Evolutionary conservation across 2,888 invertebrate genomes (phyloP).

Genomic region (Mesorhabditis spiculigera): DNA sequence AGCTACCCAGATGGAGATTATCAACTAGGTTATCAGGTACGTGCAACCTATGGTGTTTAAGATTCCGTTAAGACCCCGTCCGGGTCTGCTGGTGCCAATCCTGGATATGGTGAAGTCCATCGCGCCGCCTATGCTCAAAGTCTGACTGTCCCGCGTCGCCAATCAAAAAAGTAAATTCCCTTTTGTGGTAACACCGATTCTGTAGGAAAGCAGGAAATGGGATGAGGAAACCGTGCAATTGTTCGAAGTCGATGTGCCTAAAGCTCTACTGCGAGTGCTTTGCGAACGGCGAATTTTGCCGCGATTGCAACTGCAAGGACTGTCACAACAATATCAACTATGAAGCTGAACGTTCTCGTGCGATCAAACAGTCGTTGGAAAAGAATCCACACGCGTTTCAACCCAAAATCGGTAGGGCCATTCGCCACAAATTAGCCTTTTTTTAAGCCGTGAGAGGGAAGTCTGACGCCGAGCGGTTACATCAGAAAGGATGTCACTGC

Average conservation of each 20-base stretch:
- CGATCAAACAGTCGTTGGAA: slow-evolving; percentile 88
- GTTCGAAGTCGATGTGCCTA: slow-evolving; percentile 95
- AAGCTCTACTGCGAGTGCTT: slow-evolving; percentile 98
- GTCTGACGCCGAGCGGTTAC: slow-evolving; percentile 78
- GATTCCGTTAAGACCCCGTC: background rate
- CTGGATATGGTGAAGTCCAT: background rate
- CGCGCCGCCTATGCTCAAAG: background rate
- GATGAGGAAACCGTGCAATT: slow-evolving; percentile 84
- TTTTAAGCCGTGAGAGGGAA: slow-evolving; percentile 53
- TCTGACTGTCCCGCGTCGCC: background rate
- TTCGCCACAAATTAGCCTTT: background rate
- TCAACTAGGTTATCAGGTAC: no score
- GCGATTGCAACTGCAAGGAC: slow-evolving; percentile 89
- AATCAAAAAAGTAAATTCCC: background rate
- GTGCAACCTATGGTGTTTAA: no score
- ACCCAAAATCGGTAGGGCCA: slow-evolving; percentile 80
- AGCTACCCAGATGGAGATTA: no score
- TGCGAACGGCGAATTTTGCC: slow-evolving; percentile 96
- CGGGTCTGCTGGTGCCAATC: background rate
- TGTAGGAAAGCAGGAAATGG: slow-evolving; percentile 9
- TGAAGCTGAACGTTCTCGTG: slow-evolving; percentile 82
- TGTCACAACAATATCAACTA: slow-evolving; percentile 93
- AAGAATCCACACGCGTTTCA: slow-evolving; percentile 96
- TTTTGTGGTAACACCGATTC: background rate
- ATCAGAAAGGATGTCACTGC: slow-evolving; percentile 98